Percentiles rank a stretch among this genome's conserved stretches.
These are phyloP conservation scores for Agrochola litura DNA, from an alignment of 2,888 invertebrate species.

Conservation along the genomic window DNA sequence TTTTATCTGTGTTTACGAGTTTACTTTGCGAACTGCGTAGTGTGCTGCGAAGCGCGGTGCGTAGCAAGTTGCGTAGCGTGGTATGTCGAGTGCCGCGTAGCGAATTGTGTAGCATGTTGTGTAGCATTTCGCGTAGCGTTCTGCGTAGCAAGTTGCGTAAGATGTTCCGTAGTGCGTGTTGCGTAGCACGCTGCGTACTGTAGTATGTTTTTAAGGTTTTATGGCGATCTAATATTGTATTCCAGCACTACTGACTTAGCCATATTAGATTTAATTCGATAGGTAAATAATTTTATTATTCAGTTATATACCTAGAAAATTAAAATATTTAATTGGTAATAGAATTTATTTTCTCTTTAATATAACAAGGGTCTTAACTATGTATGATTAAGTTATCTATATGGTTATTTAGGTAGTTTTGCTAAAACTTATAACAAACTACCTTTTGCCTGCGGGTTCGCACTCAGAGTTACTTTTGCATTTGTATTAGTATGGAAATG, in stretches of 20 bases:
- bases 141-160: neutral
- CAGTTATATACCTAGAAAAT: neutral
- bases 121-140: neutral
- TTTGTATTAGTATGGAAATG: neutral
- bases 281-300: neutral
- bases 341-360: neutral
- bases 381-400: neutral
- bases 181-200: neutral
- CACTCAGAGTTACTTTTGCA: neutral
- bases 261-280: neutral
- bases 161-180: no score
- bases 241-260: neutral
- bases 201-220: neutral
- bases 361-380: neutral
- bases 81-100: neutral
- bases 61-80: conserved; percentile 8
- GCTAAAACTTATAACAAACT: neutral
- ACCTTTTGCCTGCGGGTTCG: neutral
- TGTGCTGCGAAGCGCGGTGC: neutral
- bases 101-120: neutral
- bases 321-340: neutral
- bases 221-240: neutral
- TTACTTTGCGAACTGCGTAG: neutral
- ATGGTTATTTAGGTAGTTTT: neutral
- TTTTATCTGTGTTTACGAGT: neutral